phyloP scores from a whole-genome alignment of 2,113 vertebrate species.

The Saguinus imperator region DNA sequence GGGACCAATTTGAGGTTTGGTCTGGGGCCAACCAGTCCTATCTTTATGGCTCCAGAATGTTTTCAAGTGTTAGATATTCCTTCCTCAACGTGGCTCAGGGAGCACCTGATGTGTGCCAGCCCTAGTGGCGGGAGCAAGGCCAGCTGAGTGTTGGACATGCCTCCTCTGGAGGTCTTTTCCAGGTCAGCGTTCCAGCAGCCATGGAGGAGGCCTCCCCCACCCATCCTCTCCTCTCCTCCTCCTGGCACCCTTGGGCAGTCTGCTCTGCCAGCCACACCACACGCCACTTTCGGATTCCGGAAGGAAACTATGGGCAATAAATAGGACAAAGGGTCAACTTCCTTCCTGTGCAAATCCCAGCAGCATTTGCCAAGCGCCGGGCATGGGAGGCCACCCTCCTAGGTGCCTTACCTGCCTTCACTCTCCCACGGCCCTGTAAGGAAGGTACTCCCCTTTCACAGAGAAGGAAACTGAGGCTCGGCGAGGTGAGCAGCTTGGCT shows the following conservation, averaged over 20 bases:
- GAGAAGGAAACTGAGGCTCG: neutral
- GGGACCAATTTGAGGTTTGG: constrained; percentile 42
- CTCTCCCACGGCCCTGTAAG: neutral
- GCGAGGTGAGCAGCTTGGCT: neutral
- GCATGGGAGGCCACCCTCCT: fast-evolving
- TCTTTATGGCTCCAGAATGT: constrained; percentile 7
- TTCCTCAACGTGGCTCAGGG: neutral
- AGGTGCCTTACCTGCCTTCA: fast-evolving
- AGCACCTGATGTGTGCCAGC: neutral
- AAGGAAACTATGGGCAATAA: neutral
- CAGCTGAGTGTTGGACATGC: too few species aligned
- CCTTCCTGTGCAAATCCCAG: neutral
- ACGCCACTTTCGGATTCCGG: neutral
- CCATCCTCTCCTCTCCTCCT: neutral
- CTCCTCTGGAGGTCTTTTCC: neutral
- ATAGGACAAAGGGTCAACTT: neutral
- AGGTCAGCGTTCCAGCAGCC: neutral
- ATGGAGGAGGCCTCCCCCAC: neutral
- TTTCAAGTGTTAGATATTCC: neutral
- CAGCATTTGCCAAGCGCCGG: fast-evolving
- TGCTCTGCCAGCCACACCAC: neutral
- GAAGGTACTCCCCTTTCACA: neutral
- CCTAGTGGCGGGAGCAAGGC: neutral
- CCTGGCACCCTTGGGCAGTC: too few species aligned
- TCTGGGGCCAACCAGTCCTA: constrained; percentile 17